phyloP scores from a whole-genome alignment of 2,888 invertebrate species.

The Macrophya annulata region DNA sequence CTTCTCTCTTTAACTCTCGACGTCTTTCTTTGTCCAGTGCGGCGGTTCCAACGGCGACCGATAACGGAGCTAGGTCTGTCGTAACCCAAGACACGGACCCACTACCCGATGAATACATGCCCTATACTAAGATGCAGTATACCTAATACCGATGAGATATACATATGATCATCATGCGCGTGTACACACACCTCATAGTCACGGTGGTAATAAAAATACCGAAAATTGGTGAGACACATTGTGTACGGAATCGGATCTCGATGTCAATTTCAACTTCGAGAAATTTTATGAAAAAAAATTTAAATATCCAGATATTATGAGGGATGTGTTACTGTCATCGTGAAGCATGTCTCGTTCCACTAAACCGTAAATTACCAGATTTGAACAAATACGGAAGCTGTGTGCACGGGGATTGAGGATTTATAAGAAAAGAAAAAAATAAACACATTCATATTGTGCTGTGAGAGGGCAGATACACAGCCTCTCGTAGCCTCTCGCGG shows the following conservation, averaged over 20 bases:
- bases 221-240: not conserved
- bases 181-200: not conserved
- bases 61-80: constrained; percentile 78
- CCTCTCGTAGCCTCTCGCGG: not conserved
- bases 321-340: not conserved
- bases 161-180: constrained; percentile 14
- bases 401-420: not conserved
- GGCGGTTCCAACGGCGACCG: constrained; percentile 76
- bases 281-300: not conserved
- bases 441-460: not conserved
- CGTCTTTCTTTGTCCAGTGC: constrained; percentile 68
- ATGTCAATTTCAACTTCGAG: not conserved
- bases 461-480: not conserved
- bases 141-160: constrained; percentile 20
- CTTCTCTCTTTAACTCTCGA: constrained; percentile 57
- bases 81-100: constrained; percentile 81
- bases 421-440: not conserved
- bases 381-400: not conserved
- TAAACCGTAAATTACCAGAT: not conserved
- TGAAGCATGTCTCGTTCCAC: constrained; percentile 8
- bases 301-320: not conserved
- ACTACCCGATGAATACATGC: constrained; percentile 59
- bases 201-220: not conserved
- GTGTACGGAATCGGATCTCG: not conserved
- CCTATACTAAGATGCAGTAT: too few relatives aligned